Evolutionary conservation across 2,113 vertebrate genomes (phyloP).

Genomic region (Notarius lentiginosus): DNA sequence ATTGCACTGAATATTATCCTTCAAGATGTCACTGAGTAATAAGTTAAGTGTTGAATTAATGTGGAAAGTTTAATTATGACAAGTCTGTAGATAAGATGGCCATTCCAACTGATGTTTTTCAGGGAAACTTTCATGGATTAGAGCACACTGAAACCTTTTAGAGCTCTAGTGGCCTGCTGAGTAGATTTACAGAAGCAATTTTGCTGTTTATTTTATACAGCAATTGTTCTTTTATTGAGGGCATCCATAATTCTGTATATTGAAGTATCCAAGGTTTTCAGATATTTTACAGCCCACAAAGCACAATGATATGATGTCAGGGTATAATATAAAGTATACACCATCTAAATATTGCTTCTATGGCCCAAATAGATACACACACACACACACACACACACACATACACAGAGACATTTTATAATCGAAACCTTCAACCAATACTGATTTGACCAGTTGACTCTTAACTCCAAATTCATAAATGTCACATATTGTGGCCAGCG

Average conservation of each 20-base stretch:
- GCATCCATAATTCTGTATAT: conserved; percentile 12
- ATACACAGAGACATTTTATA: no score
- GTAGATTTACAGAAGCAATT: not conserved
- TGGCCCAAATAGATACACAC: no score
- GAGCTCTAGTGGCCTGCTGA: not conserved
- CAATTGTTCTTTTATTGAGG: not conserved
- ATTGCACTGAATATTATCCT: not conserved
- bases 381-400: no score
- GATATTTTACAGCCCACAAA: not conserved
- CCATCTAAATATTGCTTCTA: not conserved
- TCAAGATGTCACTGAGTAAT: not conserved
- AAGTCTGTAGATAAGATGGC: not conserved
- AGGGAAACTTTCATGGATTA: not conserved
- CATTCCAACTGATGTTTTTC: not conserved
- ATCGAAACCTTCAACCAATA: no score
- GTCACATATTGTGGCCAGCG: not conserved
- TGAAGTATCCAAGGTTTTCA: not conserved
- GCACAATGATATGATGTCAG: not conserved
- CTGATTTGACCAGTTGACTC: no score
- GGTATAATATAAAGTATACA: conserved; percentile 1
- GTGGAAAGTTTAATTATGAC: not conserved
- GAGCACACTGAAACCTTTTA: not conserved
- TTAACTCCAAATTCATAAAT: not conserved
- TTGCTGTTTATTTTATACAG: not conserved
- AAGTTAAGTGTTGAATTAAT: not conserved